Conservation (phyloP, 2,113 vertebrate species). For the Benitochromis conjunctus region DNA sequence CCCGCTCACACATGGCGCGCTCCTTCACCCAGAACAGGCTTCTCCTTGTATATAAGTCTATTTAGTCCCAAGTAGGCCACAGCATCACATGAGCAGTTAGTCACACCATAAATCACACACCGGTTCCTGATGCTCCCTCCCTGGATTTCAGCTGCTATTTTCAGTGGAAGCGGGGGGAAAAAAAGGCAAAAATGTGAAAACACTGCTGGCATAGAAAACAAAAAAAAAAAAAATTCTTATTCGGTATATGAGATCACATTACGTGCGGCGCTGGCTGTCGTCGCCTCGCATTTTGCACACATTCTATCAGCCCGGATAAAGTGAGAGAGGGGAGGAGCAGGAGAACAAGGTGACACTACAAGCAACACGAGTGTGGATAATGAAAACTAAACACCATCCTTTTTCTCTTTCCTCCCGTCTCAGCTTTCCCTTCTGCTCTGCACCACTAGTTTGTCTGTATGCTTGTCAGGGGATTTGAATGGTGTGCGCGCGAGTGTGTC, state of each 20-base stretch:
- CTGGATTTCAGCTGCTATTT: constrained; percentile 51
- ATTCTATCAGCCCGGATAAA: constrained; percentile 15
- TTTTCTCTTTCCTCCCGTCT: constrained; percentile 13
- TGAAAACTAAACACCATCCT: constrained; percentile 57
- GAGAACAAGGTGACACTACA: constrained; percentile 49
- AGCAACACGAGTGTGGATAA: constrained; percentile 54
- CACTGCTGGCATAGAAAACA: not conserved
- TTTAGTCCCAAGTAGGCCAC: constrained; percentile 59
- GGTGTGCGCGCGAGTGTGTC: not conserved
- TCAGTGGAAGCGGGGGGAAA: not conserved
- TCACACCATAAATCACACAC: constrained; percentile 53
- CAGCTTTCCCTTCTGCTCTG: constrained; percentile 27
- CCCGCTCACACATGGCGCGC: not conserved
- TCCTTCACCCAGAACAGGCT: not conserved
- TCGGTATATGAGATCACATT: constrained; percentile 28
- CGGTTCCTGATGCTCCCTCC: constrained; percentile 21
- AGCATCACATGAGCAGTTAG: constrained; percentile 43
- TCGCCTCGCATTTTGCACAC: constrained; percentile 12
- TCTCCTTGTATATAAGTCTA: constrained; percentile 15
- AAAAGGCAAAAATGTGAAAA: not conserved
- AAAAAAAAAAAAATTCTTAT: not conserved
- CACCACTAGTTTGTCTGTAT: constrained; percentile 28
- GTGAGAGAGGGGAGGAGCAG: not conserved
- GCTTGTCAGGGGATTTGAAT: constrained; percentile 39
- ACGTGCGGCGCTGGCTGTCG: not conserved